Evolutionary conservation across 2,888 invertebrate species (phyloP).

Genomic region (Auanema freiburgensis): DNA sequence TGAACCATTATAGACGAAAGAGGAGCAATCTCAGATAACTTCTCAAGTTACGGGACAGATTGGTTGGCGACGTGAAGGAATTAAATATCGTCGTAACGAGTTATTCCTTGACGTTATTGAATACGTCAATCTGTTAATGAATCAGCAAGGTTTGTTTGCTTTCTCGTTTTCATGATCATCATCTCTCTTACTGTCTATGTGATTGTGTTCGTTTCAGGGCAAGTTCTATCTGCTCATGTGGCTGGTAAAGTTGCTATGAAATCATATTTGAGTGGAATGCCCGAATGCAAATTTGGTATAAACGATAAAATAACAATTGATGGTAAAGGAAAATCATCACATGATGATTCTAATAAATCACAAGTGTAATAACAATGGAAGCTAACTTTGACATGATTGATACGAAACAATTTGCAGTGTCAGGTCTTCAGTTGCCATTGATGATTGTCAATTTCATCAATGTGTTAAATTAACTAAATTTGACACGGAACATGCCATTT

Average conservation of each 20-base stretch:
- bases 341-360: constrained; percentile 77
- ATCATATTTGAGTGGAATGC: constrained; percentile 98
- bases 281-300: constrained; percentile 98
- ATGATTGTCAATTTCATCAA: constrained; percentile 99
- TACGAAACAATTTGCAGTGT: constrained; percentile 65
- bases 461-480: constrained; percentile 99
- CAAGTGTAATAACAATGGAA: constrained; percentile 20
- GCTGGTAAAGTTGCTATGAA: constrained; percentile 99
- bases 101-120: constrained; percentile 97
- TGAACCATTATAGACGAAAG: constrained; percentile 82
- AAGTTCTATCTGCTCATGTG: constrained; percentile 96
- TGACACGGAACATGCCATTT: constrained; percentile 99
- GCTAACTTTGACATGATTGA: too few relatives aligned
- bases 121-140: constrained; percentile 98
- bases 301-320: constrained; percentile 99
- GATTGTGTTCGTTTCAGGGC: constrained; percentile 72
- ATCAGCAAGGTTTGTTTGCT: constrained; percentile 81
- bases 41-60: constrained; percentile 81
- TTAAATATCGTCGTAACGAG: constrained; percentile 96
- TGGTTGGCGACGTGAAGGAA: constrained; percentile 98
- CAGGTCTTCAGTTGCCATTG: constrained; percentile 98
- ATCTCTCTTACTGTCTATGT: background rate
- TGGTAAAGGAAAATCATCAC: constrained; percentile 70
- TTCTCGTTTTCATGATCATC: background rate
- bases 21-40: constrained; percentile 98